phyloP scores from a whole-genome alignment of 2,797 vertebrate genomes.

The Amblyraja radiata region DNA sequence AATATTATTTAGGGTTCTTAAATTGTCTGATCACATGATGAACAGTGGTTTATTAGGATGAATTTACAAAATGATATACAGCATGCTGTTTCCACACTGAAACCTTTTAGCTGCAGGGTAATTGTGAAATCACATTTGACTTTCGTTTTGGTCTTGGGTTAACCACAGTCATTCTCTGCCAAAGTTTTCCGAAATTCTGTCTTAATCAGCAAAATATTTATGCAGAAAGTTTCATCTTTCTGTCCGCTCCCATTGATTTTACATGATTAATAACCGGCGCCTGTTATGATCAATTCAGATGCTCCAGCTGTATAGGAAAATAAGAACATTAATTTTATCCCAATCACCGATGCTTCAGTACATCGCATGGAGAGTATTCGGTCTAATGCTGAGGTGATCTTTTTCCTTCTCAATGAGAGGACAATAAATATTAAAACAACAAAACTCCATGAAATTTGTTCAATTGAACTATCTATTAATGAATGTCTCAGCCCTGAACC shows the following conservation, averaged over 20 bases:
- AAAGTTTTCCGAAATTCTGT: conserved; percentile 20
- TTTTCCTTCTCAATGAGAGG: not conserved
- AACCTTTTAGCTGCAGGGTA: not conserved
- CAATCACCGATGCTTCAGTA: conserved; percentile 36
- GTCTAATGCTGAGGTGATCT: not conserved
- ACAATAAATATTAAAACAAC: conserved; percentile 29
- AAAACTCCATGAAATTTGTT: conserved; percentile 5
- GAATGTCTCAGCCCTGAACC: not conserved
- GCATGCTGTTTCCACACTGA: not conserved
- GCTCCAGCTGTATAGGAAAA: conserved; percentile 33
- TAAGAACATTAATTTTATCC: conserved; percentile 37
- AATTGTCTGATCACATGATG: conserved; percentile 30
- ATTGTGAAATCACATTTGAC: not conserved
- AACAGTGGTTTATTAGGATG: not conserved
- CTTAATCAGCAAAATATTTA: conserved; percentile 32
- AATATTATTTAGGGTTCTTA: conserved; percentile 28
- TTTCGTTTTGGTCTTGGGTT: not conserved
- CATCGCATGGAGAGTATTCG: not conserved
- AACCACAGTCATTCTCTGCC: not conserved
- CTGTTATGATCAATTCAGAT: conserved; percentile 38
- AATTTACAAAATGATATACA: not conserved
- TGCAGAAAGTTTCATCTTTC: conserved; percentile 38
- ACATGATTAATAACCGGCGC: conserved; percentile 23
- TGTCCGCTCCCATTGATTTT: conserved; percentile 32
- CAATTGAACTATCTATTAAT: conserved; percentile 27